phyloP scores from a whole-genome alignment of 2,888 invertebrate species.

The Abrostola triplasia region DNA sequence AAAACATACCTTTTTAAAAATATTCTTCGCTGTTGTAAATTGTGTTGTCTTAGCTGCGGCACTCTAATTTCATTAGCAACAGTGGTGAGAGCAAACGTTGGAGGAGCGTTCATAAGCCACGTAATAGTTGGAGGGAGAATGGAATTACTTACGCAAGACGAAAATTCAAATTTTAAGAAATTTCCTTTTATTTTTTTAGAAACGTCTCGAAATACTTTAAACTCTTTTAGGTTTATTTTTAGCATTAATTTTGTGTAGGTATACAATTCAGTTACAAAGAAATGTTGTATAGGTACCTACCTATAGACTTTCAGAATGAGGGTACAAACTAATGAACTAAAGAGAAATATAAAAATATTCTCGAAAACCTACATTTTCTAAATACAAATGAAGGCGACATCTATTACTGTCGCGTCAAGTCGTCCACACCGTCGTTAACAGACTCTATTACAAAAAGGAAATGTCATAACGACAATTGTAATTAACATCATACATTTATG shows the following conservation, averaged over 20 bases:
- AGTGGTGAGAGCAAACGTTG: constrained; percentile 55
- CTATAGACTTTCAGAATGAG: too few species aligned
- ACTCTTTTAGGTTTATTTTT: constrained; percentile 6
- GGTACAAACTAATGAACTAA: background rate
- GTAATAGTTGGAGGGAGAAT: constrained; percentile 49
- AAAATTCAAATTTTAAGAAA: constrained; percentile 36
- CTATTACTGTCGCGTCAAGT: constrained; percentile 6
- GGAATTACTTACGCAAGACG: constrained; percentile 43
- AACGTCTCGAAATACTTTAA: constrained; percentile 23
- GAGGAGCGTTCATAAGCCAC: constrained; percentile 56
- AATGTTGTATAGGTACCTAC: too few species aligned
- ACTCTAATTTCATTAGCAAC: constrained; percentile 74
- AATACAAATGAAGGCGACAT: constrained; percentile 3
- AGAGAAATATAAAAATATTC: background rate
- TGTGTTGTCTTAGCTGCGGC: constrained; percentile 68
- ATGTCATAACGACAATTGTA: background rate
- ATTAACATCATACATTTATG: background rate
- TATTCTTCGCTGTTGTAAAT: constrained; percentile 61
- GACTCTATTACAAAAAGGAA: constrained; percentile 4
- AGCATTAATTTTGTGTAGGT: background rate
- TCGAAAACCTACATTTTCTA: background rate
- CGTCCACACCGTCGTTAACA: constrained; percentile 1
- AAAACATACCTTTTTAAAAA: constrained; percentile 61
- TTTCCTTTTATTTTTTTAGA: constrained; percentile 29
- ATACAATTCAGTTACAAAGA: background rate